Evolutionary conservation across 2,888 invertebrate genomes (phyloP), one percentile per base, ranked within the genome.

Genomic region (Oxyteleia sp.): DNA sequence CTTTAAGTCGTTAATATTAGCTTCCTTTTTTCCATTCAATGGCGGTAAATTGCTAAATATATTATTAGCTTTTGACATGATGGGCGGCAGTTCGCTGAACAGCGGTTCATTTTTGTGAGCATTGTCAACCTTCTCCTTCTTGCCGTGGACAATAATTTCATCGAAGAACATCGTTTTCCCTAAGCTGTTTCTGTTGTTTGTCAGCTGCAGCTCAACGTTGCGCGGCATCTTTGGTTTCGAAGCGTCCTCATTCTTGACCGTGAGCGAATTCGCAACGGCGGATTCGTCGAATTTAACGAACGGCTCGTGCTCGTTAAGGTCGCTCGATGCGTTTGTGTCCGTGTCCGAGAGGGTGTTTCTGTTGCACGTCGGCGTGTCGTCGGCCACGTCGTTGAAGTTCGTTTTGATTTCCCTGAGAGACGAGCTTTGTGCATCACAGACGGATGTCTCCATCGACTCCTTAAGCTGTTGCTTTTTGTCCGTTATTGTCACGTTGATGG

Each of bases 31-130:
- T 38, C 92, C 91, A 86, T 92, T 93, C 29, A 93, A 81, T 10
- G 93, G 91, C n/a, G 93, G 92, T 47, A 93, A 86, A 87, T 93
- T 92, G 32, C 89, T 85, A 79, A 93, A 91, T 88, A 92, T 90
- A 71, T 93, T 91, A 87, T 90, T 91, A 68, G 87, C 85, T 71
- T 90, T 91, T 53, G 91, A 85, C 75, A 89, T 86, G 61, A 92
- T 69, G 2, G 91, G 87, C 38, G 93, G 91, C 76, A 92, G 87
- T 84, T 92, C 88, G 20, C 89, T 88, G 45, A 92, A 81, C 47
- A 92, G 84, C 26, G 89, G 88, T 78, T 90, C 92, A 45, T 84
- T 87, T 72, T 89, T 90, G 43, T 86, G 74, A 88, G 57, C 86
- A 81, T 71, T 85, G 1, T 84, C 89, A 47, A 92, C 87, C 71